Base-by-base conservation (phyloP, 2,888 invertebrate genomes). In the Plagodis dolabraria region DNA sequence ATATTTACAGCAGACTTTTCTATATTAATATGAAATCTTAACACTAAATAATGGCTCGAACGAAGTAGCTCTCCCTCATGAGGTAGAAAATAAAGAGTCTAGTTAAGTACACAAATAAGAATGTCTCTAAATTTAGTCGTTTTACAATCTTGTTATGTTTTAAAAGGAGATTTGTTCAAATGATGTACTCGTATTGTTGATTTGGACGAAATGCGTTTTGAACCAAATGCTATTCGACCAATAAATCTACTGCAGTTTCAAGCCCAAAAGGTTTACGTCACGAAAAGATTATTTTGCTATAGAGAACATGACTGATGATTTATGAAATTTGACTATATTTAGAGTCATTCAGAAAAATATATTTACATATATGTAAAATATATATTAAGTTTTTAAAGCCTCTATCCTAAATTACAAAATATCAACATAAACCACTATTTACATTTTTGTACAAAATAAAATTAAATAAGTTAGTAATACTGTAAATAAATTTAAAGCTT, bases 401-500 rank as follows among this genome's bases (percentile, higher is more conserved):
- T 33, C 51, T 60, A 55, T 45, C 35, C 51, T 56, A 60, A 45
- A 44, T 49, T 33, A 57, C 40, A 43, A 53, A 66, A 65, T 59
- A 63, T 67, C 64, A 69, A 59, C 47, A 68, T 80, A 77, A 85
- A 81, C 65, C 68, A 49, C 47, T 90, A 92, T 92, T 79, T 92
- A 92, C 92, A 92, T 2, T 65, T 87, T 86, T 90, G 70, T 90
- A 89, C 89, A 91, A 63, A 71, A 70, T 74, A 77, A 82, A 82
- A 75, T 83, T 85, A 86, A 89, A 88, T 88, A 90, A 89, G 83
- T 92, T 90, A 92, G 82, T 90, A 92, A 92, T 92, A 92, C 92
- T 91, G 92, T 90, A 88, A 90, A 91, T 83, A 87, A 84, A 76
- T 82, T 92, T 91, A 92, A 90, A 86, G 88, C 88, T 87, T 84